These are phyloP conservation scores for Lethocerus indicus DNA, from an alignment of 1,140 invertebrate species.

Conservation along the genomic window DNA sequence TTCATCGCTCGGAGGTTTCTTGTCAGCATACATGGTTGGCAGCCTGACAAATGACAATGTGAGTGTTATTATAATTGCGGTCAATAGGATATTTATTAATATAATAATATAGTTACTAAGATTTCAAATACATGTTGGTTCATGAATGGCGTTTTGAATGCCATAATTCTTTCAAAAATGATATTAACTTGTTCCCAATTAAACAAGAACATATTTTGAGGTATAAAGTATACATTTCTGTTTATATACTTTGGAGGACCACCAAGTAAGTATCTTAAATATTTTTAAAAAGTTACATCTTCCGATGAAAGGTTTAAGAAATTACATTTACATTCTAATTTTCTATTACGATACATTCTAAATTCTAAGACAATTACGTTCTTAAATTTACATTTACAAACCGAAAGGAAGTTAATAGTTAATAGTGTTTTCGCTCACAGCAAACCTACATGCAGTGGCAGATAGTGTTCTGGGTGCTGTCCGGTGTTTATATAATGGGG, in stretches of 20 bases:
- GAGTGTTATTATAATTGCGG: slow-evolving; percentile 21
- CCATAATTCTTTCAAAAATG: neutral
- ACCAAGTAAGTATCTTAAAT: neutral
- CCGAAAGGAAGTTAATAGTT: no score
- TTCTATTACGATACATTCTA: neutral
- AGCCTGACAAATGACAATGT: slow-evolving; percentile 55
- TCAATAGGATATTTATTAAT: neutral
- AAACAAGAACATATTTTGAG: neutral
- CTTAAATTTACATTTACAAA: no score
- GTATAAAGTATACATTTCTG: neutral
- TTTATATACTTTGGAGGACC: neutral
- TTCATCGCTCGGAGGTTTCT: slow-evolving; percentile 71
- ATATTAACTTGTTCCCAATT: neutral
- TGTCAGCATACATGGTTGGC: slow-evolving; percentile 74
- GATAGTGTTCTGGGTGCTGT: slow-evolving; percentile 68
- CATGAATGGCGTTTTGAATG: neutral
- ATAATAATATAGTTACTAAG: neutral
- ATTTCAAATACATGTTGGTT: neutral
- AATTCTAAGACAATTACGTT: no score
- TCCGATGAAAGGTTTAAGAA: neutral
- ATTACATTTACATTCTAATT: neutral
- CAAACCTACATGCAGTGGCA: slow-evolving; percentile 63
- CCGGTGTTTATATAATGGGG: slow-evolving; percentile 48
- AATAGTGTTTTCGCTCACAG: slow-evolving; percentile 29
- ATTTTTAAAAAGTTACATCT: neutral